A percentile compares a stretch with the other conserved stretches of the same genome.
phyloP scores from a whole-genome alignment of 2,113 vertebrate genomes.

The Sinocyclocheilus rhinocerous region DNA sequence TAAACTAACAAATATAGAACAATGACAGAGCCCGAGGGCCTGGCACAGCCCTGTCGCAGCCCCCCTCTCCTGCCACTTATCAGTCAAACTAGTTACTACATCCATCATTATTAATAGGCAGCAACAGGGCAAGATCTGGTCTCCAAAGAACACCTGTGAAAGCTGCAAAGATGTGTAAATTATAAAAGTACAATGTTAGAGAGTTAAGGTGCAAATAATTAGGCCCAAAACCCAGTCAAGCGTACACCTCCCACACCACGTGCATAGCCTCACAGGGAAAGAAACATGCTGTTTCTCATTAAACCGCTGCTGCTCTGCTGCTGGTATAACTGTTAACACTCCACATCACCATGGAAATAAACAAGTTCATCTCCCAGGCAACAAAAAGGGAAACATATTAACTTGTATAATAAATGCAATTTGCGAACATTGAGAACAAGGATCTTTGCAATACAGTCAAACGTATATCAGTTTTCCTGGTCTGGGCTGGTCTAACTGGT shows the following conservation, averaged over 20 bases:
- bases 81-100: conserved; percentile 14
- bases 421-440: not conserved
- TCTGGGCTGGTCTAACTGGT: not conserved
- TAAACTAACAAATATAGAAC: conserved; percentile 45
- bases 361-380: conserved; percentile 28
- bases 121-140: conserved; percentile 2
- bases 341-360: conserved; percentile 42
- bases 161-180: conserved; percentile 19
- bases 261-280: conserved; percentile 2
- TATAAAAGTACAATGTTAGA: conserved; percentile 1
- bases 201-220: conserved; percentile 37
- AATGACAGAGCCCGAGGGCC: not conserved
- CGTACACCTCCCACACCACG: conserved; percentile 3
- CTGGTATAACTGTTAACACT: conserved; percentile 24
- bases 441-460: not conserved
- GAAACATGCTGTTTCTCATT: conserved; percentile 36
- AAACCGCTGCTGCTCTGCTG: conserved; percentile 9
- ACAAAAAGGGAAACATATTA: conserved; percentile 8
- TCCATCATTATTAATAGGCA: conserved; percentile 7
- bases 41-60: not conserved
- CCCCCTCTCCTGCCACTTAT: conserved; percentile 7
- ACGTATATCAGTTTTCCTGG: not conserved
- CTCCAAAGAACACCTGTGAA: not conserved
- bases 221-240: not conserved
- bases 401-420: conserved; percentile 3